These are phyloP conservation scores for Ptilonorhynchus violaceus DNA, from an alignment of 2,113 vertebrate genomes.

Conservation along the genomic window DNA sequence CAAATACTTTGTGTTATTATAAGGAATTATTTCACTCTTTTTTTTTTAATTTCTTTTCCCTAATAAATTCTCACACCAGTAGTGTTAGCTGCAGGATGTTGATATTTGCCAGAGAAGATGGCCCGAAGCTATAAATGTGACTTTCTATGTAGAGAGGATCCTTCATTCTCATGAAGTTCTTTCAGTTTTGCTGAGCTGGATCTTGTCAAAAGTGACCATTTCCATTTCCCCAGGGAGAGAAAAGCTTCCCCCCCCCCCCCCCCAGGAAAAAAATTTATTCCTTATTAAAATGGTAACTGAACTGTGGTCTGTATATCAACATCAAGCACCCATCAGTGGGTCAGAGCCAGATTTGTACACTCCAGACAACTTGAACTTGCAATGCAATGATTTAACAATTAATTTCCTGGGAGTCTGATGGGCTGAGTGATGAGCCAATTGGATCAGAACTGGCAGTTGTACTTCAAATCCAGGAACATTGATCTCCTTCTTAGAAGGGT, in stretches of 20 bases:
- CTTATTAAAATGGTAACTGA: not conserved
- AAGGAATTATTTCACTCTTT: not conserved
- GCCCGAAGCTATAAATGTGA: not conserved
- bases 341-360: not conserved
- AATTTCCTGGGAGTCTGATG: not conserved
- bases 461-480: not conserved
- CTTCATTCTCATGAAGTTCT: not conserved
- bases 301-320: not conserved
- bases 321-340: not conserved
- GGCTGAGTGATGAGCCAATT: not conserved
- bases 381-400: not conserved
- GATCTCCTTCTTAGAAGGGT: not conserved
- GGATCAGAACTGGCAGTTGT: not conserved
- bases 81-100: not conserved
- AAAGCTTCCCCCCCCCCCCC: not conserved
- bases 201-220: not conserved
- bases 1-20: not conserved
- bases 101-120: not conserved
- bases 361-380: not conserved
- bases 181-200: not conserved
- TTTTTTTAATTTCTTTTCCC: accelerated
- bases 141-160: not conserved
- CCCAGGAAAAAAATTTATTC: not conserved
- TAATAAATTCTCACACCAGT: not conserved
- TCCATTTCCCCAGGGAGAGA: not conserved